A percentile compares a stretch with the other conserved stretches of the same genome.
These are phyloP conservation scores for Dicyrtoma fusca DNA, from an alignment of 2,888 invertebrate species.

Conservation along the genomic window DNA sequence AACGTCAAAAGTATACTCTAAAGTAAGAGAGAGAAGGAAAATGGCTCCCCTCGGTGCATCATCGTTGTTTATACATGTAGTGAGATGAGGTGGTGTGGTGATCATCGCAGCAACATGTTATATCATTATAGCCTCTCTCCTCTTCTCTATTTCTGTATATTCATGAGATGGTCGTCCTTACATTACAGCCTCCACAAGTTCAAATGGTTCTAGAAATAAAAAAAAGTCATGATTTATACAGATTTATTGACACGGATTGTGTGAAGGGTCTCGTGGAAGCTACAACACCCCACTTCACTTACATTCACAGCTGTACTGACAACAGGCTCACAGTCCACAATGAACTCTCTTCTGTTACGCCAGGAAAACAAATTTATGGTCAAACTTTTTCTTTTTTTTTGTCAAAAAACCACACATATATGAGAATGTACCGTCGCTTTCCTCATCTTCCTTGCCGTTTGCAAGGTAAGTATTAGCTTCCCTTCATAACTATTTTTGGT, in stretches of 20 bases:
- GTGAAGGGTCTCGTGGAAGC: conserved; percentile 6
- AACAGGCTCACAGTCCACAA: conserved; percentile 14
- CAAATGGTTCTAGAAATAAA: conserved; percentile 10
- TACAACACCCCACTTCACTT: conserved; percentile 29
- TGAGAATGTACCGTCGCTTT: no score
- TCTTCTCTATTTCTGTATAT: no score
- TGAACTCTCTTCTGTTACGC: conserved; percentile 4
- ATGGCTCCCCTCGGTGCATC: conserved; percentile 3
- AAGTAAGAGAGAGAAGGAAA: no score
- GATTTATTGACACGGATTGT: conserved; percentile 36
- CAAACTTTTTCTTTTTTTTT: conserved; percentile 10
- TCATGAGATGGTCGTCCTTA: background rate
- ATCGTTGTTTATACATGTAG: background rate
- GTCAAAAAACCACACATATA: conserved; percentile 7
- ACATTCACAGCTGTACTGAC: conserved; percentile 41
- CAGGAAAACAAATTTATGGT: conserved; percentile 42
- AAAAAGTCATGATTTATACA: conserved; percentile 40
- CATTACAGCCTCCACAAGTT: background rate
- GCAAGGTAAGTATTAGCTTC: no score
- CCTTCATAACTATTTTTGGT: no score
- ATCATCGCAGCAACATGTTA: background rate
- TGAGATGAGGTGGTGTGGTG: background rate
- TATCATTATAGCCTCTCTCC: no score
- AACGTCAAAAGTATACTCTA: no score
- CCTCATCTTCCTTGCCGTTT: no score